Evolutionary conservation across 2,113 vertebrate species (phyloP).

Genomic region (Hypomesus transpacificus): DNA sequence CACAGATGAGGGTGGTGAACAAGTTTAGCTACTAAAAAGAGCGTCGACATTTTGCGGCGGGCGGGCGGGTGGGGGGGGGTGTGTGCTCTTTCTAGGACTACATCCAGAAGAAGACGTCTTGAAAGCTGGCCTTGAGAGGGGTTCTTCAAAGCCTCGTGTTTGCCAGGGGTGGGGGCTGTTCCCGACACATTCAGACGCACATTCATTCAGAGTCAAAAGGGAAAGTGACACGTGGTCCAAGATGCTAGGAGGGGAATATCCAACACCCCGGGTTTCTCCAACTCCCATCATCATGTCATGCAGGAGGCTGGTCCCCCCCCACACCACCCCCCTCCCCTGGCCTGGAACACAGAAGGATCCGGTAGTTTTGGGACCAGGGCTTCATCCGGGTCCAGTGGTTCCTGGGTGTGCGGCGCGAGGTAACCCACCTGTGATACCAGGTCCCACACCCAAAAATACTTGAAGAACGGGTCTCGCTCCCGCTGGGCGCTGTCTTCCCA

Average conservation of each 20-base stretch:
- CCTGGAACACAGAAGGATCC: too few relatives aligned
- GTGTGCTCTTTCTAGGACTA: slow-evolving; percentile 59
- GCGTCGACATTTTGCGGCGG: slow-evolving; percentile 43
- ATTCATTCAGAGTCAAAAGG: slow-evolving; percentile 62
- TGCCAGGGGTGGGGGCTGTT: slow-evolving; percentile 27
- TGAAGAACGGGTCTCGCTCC: slow-evolving; percentile 94
- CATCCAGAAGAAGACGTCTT: slow-evolving; percentile 47
- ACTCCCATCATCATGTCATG: not conserved
- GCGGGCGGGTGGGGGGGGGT: not conserved
- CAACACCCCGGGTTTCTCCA: slow-evolving; percentile 27
- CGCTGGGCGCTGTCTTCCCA: slow-evolving; percentile 90
- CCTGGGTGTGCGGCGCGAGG: too few relatives aligned
- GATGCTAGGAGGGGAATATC: slow-evolving; percentile 76
- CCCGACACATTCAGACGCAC: slow-evolving; percentile 61
- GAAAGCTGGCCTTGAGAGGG: slow-evolving; percentile 22
- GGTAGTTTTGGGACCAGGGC: too few relatives aligned
- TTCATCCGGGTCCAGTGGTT: too few relatives aligned
- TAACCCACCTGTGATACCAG: slow-evolving; percentile 38
- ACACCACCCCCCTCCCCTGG: too few relatives aligned
- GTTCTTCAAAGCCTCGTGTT: not conserved
- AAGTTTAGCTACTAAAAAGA: slow-evolving; percentile 91
- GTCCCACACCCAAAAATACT: slow-evolving; percentile 78
- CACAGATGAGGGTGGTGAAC: slow-evolving; percentile 90
- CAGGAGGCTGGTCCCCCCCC: too few relatives aligned
- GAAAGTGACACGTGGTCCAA: slow-evolving; percentile 80